phyloP scores from a whole-genome alignment of 2,888 invertebrate genomes.

The Phymatocera aterrima region DNA sequence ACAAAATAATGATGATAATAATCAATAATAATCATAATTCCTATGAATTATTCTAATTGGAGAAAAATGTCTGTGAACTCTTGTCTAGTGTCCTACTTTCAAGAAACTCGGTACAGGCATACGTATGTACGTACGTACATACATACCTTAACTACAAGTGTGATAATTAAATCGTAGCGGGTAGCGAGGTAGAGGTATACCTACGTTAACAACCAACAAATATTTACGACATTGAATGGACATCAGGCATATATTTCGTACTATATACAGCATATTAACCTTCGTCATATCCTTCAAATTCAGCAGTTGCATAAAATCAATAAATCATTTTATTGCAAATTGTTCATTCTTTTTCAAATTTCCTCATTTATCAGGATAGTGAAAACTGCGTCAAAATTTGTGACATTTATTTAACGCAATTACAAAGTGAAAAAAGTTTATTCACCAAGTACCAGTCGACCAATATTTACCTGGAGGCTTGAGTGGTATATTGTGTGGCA shows the following conservation, averaged over 20 bases:
- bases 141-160: not conserved
- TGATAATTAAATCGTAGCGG: not conserved
- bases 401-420: not conserved
- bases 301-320: constrained; percentile 64
- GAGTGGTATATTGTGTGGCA: constrained; percentile 71
- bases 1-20: too few species aligned
- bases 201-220: constrained; percentile 16
- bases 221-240: constrained; percentile 30
- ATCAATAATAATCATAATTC: not conserved
- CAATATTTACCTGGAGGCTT: constrained; percentile 73
- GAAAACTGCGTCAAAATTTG: not conserved
- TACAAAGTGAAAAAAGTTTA: not conserved
- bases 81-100: not conserved
- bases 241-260: constrained; percentile 24
- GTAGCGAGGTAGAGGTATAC: not conserved
- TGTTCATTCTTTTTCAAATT: constrained; percentile 6
- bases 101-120: not conserved
- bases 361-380: not conserved
- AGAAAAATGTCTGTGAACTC: not conserved
- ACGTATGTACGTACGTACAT: too few species aligned
- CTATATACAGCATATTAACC: constrained; percentile 64
- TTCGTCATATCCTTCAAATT: constrained; percentile 73
- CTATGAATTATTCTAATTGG: not conserved
- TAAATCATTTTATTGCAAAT: constrained; percentile 50
- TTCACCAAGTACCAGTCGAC: not conserved